A percentile compares a stretch with the other conserved stretches of the same genome.
Conservation (phyloP, 1,140 invertebrate genomes). For the Oncopodura yosiiana region DNA sequence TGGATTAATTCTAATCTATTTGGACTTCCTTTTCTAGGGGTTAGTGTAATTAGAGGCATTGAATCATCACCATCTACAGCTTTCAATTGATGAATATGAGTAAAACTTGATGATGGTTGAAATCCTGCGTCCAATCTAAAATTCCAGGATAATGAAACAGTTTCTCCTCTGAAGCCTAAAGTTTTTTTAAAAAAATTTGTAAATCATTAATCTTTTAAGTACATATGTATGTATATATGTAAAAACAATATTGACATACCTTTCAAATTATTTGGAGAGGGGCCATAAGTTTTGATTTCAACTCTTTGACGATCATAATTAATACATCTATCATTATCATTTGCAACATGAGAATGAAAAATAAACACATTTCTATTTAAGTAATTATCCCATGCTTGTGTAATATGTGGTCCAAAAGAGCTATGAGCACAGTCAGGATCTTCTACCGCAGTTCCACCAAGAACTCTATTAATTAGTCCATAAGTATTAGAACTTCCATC, state of each 20-base stretch:
- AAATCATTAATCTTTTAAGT: too few relatives aligned
- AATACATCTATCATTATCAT: conserved; percentile 23
- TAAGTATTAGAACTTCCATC: conserved; percentile 24
- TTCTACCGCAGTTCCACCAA: conserved; percentile 20
- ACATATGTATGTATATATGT: too few relatives aligned
- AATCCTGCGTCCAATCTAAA: conserved; percentile 24
- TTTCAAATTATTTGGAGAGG: not conserved
- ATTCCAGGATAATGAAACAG: conserved; percentile 24
- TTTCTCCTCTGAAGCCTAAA: conserved; percentile 16
- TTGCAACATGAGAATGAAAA: conserved; percentile 19
- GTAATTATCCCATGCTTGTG: conserved; percentile 2
- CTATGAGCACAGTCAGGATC: conserved; percentile 30
- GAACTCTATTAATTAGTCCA: conserved; percentile 11
- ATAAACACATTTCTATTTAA: conserved; percentile 12
- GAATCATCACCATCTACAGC: conserved; percentile 19
- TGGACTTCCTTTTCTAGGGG: conserved; percentile 7
- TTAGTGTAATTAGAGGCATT: conserved; percentile 25
- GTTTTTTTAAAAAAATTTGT: too few relatives aligned
- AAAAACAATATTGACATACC: too few relatives aligned
- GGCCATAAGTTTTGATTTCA: conserved; percentile 28
- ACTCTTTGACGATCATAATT: conserved; percentile 22
- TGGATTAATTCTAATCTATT: conserved; percentile 12
- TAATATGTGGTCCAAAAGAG: conserved; percentile 11
- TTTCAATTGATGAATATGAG: conserved; percentile 30
- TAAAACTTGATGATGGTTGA: conserved; percentile 19